A percentile compares a stretch with the other conserved stretches of the same genome.
Conservation (phyloP, 2,797 vertebrate species). For the Calcarius lapponicus region DNA sequence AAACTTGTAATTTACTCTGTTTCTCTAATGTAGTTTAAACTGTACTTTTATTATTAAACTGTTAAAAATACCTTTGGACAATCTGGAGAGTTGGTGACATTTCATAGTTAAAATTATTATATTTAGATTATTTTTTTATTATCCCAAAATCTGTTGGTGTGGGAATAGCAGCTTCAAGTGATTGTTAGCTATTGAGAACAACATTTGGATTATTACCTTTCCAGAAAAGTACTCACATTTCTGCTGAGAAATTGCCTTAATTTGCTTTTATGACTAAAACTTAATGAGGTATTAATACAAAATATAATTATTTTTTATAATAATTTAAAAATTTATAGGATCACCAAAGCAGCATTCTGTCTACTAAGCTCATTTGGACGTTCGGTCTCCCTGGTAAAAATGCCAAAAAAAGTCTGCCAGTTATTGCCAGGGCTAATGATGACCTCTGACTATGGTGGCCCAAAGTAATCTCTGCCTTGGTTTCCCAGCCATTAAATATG, state of each 20-base stretch:
- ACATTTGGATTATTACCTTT: not conserved
- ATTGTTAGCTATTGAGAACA: not conserved
- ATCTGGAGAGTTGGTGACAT: not conserved
- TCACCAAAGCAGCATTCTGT: not conserved
- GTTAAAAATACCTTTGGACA: not conserved
- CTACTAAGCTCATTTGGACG: not conserved
- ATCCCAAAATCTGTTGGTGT: not conserved
- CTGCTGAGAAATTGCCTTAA: not conserved
- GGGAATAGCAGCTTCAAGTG: not conserved
- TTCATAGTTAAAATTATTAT: not conserved
- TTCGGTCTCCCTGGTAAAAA: not conserved
- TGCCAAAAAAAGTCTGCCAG: not conserved
- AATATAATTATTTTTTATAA: not conserved
- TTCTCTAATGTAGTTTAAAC: not conserved
- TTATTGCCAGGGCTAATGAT: not conserved
- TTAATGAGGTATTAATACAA: not conserved
- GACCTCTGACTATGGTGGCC: not conserved
- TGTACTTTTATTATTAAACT: not conserved
- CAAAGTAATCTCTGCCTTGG: not conserved
- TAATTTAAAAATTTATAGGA: not conserved
- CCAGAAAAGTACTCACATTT: not conserved
- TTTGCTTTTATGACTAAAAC: conserved; percentile 1
- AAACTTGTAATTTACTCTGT: not conserved
- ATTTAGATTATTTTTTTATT: not conserved
- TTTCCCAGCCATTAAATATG: not conserved